Conservation (phyloP, 2,113 vertebrate genomes). For the Xenopus borealis region DNA sequence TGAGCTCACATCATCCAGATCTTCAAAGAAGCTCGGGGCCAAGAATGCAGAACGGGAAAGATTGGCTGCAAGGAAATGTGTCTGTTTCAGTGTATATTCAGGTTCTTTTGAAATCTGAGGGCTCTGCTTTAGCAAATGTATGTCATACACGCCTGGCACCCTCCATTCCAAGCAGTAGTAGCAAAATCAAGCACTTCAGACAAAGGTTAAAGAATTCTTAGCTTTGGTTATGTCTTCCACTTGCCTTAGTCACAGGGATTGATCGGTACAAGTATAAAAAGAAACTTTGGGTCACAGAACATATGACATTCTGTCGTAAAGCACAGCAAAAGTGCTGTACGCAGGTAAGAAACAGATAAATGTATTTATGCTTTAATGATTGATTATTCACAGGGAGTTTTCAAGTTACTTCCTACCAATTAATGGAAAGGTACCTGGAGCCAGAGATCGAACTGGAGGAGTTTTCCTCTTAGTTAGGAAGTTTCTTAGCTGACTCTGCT, state of each 20-base stretch:
- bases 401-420: background rate
- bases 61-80: conserved; percentile 69
- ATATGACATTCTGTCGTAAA: no score
- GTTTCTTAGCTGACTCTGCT: conserved; percentile 87
- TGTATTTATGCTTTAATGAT: background rate
- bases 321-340: no score
- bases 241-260: no score
- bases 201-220: no score
- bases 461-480: conserved; percentile 92
- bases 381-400: background rate
- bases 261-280: no score
- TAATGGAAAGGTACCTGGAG: conserved; percentile 79
- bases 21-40: conserved; percentile 85
- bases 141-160: no score
- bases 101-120: no score
- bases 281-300: no score
- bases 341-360: background rate
- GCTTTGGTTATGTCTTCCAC: no score
- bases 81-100: background rate
- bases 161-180: no score
- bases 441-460: conserved; percentile 86
- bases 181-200: no score
- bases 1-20: conserved; percentile 90
- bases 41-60: conserved; percentile 91
- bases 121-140: no score